Conservation (phyloP, 2,797 vertebrate genomes). For the Peromyscus aztecus region DNA sequence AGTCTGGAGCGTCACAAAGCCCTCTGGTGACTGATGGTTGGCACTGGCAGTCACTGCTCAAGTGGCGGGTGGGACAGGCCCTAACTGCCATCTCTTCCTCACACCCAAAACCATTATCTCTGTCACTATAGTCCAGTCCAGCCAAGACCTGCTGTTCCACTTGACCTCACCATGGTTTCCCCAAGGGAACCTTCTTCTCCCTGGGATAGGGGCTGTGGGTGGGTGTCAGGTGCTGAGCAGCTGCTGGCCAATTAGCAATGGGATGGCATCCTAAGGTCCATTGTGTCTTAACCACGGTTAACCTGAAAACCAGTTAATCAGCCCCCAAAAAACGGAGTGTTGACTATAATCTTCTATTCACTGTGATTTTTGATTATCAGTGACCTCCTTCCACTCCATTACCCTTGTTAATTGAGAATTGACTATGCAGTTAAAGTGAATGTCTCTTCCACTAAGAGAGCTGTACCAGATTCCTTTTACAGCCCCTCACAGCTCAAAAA, state of each 20-base stretch:
- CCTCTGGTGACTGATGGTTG: not conserved
- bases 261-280: not conserved
- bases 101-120: not conserved
- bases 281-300: slow-evolving; percentile 51
- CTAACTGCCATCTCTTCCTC: not conserved
- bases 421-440: slow-evolving; percentile 77
- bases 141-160: not conserved
- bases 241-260: slow-evolving; percentile 39
- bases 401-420: slow-evolving; percentile 82
- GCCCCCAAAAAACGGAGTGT: slow-evolving; percentile 63
- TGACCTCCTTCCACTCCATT: slow-evolving; percentile 80
- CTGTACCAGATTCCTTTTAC: slow-evolving; percentile 63
- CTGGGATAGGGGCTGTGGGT: not conserved
- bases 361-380: slow-evolving; percentile 75
- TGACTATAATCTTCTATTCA: slow-evolving; percentile 72
- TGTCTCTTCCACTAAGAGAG: slow-evolving; percentile 69
- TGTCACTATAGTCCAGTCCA: not conserved
- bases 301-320: slow-evolving; percentile 51
- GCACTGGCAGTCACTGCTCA: not conserved
- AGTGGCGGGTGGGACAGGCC: not conserved
- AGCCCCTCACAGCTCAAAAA: slow-evolving; percentile 62
- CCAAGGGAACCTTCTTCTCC: not conserved
- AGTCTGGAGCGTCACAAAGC: not conserved
- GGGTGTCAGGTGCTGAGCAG: not conserved
- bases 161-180: not conserved